These are phyloP conservation scores for Rhopilema esculentum DNA, from an alignment of 30 jellyfish, hydroid and myxozoan species.

Conservation along the genomic window DNA sequence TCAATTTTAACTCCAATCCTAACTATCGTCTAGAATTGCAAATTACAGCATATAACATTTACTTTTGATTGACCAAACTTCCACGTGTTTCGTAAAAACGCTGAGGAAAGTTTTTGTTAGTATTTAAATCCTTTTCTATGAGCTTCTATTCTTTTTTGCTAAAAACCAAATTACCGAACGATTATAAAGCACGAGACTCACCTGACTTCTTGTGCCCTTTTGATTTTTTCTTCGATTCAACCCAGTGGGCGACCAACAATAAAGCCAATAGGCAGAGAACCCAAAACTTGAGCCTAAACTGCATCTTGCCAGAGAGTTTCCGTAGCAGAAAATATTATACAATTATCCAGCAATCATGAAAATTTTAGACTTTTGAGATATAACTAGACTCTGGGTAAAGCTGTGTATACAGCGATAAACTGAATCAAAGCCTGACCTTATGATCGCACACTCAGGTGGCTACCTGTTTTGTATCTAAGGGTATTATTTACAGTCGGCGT, in stretches of 20 bases:
- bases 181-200: too few species aligned
- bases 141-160: background rate
- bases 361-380: background rate
- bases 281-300: slow-evolving; percentile 7
- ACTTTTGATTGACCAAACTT: too few species aligned
- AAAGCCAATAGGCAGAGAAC: slow-evolving; percentile 34
- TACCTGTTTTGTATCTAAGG: slow-evolving; percentile 64
- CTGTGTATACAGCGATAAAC: background rate
- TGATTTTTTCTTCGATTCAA: slow-evolving; percentile 47
- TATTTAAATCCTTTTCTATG: too few species aligned
- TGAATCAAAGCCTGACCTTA: slow-evolving; percentile 62
- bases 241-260: slow-evolving; percentile 5
- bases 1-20: too few species aligned
- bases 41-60: too few species aligned
- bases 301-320: slow-evolving; percentile 14
- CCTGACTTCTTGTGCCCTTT: slow-evolving; percentile 70
- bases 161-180: background rate
- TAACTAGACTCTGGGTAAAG: background rate
- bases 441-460: slow-evolving; percentile 78
- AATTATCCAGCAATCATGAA: background rate
- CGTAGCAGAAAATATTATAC: background rate
- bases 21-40: too few species aligned
- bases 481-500: slow-evolving; percentile 53
- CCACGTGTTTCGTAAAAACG: too few species aligned
- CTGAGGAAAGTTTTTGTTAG: too few species aligned